phyloP scores from a whole-genome alignment of 2,113 vertebrate genomes.

The Vombatus ursinus region DNA sequence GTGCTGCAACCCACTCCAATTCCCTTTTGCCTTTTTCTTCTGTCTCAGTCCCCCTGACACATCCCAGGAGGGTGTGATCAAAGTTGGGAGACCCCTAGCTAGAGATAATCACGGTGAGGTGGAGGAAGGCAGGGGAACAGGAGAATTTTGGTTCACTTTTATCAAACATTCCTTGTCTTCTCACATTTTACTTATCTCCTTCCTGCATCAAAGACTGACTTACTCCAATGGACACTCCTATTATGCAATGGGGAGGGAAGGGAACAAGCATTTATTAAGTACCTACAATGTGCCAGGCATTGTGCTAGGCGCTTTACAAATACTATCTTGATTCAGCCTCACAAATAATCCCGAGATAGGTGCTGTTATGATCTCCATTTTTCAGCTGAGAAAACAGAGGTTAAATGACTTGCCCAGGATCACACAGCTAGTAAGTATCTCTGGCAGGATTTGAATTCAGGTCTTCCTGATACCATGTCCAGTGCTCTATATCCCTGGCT shows the following conservation, averaged over 20 bases:
- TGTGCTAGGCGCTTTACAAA: not conserved
- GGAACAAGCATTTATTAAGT: not conserved
- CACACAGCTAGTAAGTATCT: not conserved
- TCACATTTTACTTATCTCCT: not conserved
- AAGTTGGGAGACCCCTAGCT: not conserved
- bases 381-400: not conserved
- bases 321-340: not conserved
- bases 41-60: not conserved
- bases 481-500: not conserved
- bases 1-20: not conserved
- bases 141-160: not conserved
- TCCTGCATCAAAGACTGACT: not conserved
- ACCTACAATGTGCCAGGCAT: not conserved
- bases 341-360: not conserved
- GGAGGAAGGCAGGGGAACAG: not conserved
- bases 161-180: not conserved
- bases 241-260: not conserved
- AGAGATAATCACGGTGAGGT: not conserved
- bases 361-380: not conserved
- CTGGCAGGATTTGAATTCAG: not conserved
- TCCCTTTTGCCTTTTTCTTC: not conserved
- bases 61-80: not conserved
- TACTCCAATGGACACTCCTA: not conserved
- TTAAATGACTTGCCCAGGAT: not conserved
- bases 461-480: not conserved